phyloP scores from a whole-genome alignment of 2,888 invertebrate genomes.

The Cataglyphis rosenhaueri region DNA sequence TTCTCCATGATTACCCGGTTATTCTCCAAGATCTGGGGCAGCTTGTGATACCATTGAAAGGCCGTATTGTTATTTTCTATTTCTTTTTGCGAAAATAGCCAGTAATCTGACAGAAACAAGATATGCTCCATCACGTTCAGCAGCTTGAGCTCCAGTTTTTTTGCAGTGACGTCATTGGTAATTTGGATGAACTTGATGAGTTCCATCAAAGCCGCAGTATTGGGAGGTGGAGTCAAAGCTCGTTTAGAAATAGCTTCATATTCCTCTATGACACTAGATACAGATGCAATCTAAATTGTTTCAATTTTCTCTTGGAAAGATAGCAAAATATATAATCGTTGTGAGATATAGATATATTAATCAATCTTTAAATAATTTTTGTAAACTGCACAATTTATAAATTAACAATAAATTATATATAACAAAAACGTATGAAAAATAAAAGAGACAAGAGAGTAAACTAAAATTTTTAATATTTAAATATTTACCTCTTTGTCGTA shows the following conservation, averaged over 20 bases:
- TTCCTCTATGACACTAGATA: slow-evolving; percentile 91
- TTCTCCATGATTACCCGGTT: slow-evolving; percentile 60
- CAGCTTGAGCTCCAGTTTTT: slow-evolving; percentile 92
- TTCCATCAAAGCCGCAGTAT: slow-evolving; percentile 95
- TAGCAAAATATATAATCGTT: neutral
- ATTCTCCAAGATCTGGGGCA: slow-evolving; percentile 91
- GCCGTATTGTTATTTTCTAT: slow-evolving; percentile 94
- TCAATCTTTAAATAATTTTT: slow-evolving; percentile 16
- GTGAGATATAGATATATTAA: slow-evolving; percentile 3
- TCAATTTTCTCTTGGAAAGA: neutral
- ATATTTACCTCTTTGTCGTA: slow-evolving; percentile 90
- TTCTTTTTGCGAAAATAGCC: slow-evolving; percentile 92
- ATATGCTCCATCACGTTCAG: slow-evolving; percentile 90
- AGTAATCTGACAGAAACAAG: slow-evolving; percentile 93
- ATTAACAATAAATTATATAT: neutral
- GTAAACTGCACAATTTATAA: neutral
- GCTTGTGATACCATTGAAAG: slow-evolving; percentile 94
- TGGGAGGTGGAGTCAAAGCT: slow-evolving; percentile 91
- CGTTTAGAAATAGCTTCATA: slow-evolving; percentile 93
- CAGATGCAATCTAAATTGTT: slow-evolving; percentile 7
- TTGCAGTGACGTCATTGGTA: slow-evolving; percentile 90
- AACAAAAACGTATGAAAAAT: neutral
- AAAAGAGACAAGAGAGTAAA: neutral
- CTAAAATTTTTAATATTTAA: neutral
- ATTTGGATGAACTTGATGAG: slow-evolving; percentile 92